These are phyloP conservation scores for Mormyrus lacerda DNA, from an alignment of 2,113 vertebrate genomes.

Conservation along the genomic window DNA sequence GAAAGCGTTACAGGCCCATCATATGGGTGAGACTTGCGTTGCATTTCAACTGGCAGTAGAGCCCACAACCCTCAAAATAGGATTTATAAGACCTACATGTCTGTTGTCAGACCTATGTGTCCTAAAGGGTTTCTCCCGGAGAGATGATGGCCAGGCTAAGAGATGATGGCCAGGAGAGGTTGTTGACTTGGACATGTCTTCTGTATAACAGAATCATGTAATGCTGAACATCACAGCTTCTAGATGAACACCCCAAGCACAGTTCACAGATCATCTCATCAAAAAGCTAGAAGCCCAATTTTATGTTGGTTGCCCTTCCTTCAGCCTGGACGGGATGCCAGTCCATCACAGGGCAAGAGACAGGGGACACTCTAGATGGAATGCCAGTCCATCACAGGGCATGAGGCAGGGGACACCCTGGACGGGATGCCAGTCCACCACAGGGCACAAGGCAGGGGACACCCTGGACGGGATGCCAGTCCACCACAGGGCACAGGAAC, in stretches of 20 bases:
- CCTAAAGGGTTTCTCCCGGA: neutral
- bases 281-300: neutral
- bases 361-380: neutral
- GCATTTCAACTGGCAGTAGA: neutral
- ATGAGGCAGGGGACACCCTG: neutral
- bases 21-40: neutral
- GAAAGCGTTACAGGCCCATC: neutral
- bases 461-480: neutral
- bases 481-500: neutral
- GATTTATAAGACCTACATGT: neutral
- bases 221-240: neutral
- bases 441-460: rapidly evolving
- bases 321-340: neutral
- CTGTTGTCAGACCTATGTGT: too few species aligned
- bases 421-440: neutral
- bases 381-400: neutral
- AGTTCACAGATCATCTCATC: neutral
- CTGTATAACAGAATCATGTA: neutral
- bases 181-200: neutral
- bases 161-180: neutral
- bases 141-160: neutral
- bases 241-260: neutral
- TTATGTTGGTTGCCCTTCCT: neutral
- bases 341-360: neutral
- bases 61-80: neutral